phyloP scores from a whole-genome alignment of 2,888 invertebrate species.

The Pocota personata region DNA sequence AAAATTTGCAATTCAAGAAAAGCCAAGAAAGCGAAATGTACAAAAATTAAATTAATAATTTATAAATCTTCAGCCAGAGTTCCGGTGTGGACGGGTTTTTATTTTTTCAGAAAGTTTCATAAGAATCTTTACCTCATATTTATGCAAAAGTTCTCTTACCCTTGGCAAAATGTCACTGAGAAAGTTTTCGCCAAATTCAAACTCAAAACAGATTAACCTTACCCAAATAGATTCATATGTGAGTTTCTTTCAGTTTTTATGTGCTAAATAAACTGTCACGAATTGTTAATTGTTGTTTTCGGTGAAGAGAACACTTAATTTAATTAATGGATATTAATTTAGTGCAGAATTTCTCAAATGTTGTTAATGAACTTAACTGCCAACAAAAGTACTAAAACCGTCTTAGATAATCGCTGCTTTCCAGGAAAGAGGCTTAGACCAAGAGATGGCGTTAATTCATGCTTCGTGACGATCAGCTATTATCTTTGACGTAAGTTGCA shows the following conservation, averaged over 20 bases:
- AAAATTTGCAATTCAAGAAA: slow-evolving; percentile 28
- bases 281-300: not conserved
- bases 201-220: not conserved
- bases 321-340: slow-evolving; percentile 16
- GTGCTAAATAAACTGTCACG: slow-evolving; percentile 10
- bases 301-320: not conserved
- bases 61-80: not conserved
- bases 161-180: not conserved
- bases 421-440: not conserved
- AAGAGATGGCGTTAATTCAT: slow-evolving; percentile 34
- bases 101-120: not conserved
- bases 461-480: slow-evolving; percentile 39
- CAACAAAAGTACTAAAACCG: not conserved
- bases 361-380: not conserved
- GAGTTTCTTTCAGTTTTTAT: not conserved
- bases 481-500: slow-evolving; percentile 49
- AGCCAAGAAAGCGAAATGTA: not conserved
- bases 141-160: not conserved
- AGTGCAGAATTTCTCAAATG: slow-evolving; percentile 4
- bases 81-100: not conserved
- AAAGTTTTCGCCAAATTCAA: not conserved
- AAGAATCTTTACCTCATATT: not conserved
- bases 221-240: not conserved
- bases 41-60: slow-evolving; percentile 12
- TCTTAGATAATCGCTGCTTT: not conserved